Evolutionary conservation across 2,797 vertebrate genomes (phyloP).

Genomic region (Orientallactaga sibirica): DNA sequence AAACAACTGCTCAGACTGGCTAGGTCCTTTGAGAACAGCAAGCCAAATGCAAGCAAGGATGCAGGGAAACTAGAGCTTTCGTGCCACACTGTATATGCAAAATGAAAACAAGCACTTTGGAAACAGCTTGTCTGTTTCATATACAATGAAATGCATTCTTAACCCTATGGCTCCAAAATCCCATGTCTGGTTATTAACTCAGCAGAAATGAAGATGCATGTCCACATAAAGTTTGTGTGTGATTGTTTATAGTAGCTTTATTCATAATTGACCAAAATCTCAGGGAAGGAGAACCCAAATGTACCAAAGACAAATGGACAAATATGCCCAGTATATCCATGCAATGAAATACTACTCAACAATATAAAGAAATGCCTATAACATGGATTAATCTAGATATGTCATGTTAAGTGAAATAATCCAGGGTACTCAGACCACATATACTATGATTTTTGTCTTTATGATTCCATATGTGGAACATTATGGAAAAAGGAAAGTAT

Average conservation of each 20-base stretch:
- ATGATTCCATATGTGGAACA: neutral
- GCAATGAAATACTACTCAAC: neutral
- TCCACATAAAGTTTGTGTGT: neutral
- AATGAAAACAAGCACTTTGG: neutral
- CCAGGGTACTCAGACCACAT: too few species aligned
- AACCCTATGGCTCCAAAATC: neutral
- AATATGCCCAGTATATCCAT: neutral
- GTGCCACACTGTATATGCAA: neutral
- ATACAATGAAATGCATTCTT: neutral
- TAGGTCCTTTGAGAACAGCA: neutral
- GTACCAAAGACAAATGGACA: neutral
- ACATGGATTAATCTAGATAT: neutral
- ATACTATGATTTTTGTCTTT: neutral
- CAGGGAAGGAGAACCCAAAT: neutral
- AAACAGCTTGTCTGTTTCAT: neutral
- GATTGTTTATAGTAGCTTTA: neutral
- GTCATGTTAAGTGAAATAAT: neutral
- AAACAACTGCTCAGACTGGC: neutral
- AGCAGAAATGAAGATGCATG: neutral
- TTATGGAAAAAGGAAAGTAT: neutral
- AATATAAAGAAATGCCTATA: neutral
- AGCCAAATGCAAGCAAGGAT: neutral
- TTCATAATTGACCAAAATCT: neutral
- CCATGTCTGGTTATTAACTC: neutral
- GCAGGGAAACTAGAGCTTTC: neutral